Base-by-base conservation (phyloP, 2,113 vertebrate species). In the Chiloscyllium plagiosum region DNA sequence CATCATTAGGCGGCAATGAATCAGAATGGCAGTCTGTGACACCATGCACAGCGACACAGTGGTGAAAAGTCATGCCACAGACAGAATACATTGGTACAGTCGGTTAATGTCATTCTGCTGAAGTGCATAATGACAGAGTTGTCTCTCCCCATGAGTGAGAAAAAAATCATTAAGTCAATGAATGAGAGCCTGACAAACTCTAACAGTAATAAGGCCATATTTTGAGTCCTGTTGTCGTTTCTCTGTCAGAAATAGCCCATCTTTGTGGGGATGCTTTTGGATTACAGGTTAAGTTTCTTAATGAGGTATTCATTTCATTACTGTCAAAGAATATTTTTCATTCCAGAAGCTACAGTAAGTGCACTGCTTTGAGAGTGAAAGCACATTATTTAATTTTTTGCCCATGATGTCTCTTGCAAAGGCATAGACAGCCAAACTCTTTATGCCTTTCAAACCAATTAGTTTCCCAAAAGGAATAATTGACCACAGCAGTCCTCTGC, bases 261-360 rank as follows among this genome's bases (percentile, higher is more conserved):
- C 94, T 15, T 50, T 76, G 42, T 72, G 8, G 94, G 24, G 33
- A 72, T 47, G 42, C 37, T 52, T 83, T 72, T 52, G 42, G 94
- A 95, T 95, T 50, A 29, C 69, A 94, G 94, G 94, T 95, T 95
- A 50, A 50, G 37, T 1, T 72, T 95, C 68, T 95, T 95, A 95
- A 95, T 95, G 94, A 76, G 94, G 42, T 66, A 70, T 24, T 95
- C 42, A 76, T 95, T 47, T 72, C 69, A 72, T 95, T 95, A 72
- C 94, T 95, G 94, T 95, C 68, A 52, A 76, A 52, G 68, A 95
- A 93, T 42, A 33, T 72, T 95, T 50, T 72, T 95, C 94, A 95
- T 95, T 76, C 37, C 94, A 4, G 69, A 95, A 70, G 26, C 56
- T 37, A 42, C 61, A 37, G 61, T 68, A 93, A 93, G 2, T 93